Evolutionary conservation across 2,797 vertebrate species (phyloP), one percentile per base, ranked within the genome.

Genomic region (Xenops minutus): DNA sequence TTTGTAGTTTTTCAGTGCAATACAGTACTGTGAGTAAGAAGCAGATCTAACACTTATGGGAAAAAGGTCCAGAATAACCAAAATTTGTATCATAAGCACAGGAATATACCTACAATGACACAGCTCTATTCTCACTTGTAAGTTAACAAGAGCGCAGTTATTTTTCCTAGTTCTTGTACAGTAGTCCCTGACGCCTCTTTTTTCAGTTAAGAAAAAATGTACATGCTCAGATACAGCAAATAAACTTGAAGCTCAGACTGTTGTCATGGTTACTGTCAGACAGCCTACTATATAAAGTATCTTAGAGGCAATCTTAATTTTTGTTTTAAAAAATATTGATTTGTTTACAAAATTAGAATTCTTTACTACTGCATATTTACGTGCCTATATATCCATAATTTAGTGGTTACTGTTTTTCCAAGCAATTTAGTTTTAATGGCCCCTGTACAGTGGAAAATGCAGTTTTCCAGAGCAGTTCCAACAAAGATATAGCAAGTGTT

Each of bases 241-340:
- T 2, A 54, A 67, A 58, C 36, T 77, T 37, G 58, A 66, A 95
- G 88, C 61, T 39, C 61, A 59, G 62, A 46, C 61, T 93, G 96
- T 96, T 95, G 95, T 80, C 92, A 94, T 96, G 93, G 96, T 96
- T 96, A 97, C 96, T 83, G 72, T 21, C 54, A 82, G 79, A 87
- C 26, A 64, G 49, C 37, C 49, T 89, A 66, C 69, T 59, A 56
- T 12, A 76, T 54, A 74, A 58, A 93, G 54, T 77, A 49, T 54
- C 44, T 61, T 39, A 56, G 1, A 61, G 41, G 37, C 93, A 36
- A 68, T 75, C 61, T 51, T 67, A 2, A 30, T 11, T 86, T 93
- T 92, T 14, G 37, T 23, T 88, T 71, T 78, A 58, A 79, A 96
- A 92, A 91, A 55, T 83, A 90, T 43, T 82, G 7, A 49, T 77